Conservation (phyloP, 1,140 invertebrate species). For the Drosophila leontia region DNA sequence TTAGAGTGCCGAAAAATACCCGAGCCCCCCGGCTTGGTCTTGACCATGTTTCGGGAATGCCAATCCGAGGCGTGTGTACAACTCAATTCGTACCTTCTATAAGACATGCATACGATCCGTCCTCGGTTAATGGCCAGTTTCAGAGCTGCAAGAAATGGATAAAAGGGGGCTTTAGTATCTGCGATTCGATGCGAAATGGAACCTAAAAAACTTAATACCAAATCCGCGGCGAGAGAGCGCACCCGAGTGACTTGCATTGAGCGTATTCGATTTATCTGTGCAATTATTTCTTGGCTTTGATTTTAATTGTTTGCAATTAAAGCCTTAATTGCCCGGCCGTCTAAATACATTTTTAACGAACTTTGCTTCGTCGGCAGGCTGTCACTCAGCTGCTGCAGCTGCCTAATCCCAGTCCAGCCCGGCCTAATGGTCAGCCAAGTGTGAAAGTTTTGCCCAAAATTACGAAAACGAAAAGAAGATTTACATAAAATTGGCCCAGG, state of each 20-base stretch:
- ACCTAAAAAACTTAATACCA: background rate
- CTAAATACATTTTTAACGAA: slow-evolving; percentile 72
- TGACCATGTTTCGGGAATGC: slow-evolving; percentile 18
- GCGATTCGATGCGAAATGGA: slow-evolving; percentile 32
- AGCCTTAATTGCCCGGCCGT: slow-evolving; percentile 67
- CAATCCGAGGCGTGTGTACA: slow-evolving; percentile 32
- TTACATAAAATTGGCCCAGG: slow-evolving; percentile 20
- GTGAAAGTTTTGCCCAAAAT: slow-evolving; percentile 58
- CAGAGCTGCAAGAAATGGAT: slow-evolving; percentile 30
- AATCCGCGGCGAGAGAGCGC: slow-evolving; percentile 21
- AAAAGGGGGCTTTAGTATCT: slow-evolving; percentile 25
- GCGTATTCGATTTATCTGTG: slow-evolving; percentile 51
- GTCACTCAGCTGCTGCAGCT: slow-evolving; percentile 36
- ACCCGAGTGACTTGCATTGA: slow-evolving; percentile 51
- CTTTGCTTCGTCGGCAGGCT: slow-evolving; percentile 45
- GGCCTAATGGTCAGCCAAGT: slow-evolving; percentile 34
- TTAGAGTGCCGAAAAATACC: slow-evolving; percentile 19
- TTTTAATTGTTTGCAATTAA: slow-evolving; percentile 77
- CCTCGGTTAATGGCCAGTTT: slow-evolving; percentile 26
- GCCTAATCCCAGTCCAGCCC: slow-evolving; percentile 37
- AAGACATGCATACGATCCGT: slow-evolving; percentile 62
- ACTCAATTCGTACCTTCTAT: slow-evolving; percentile 70
- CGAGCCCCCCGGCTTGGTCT: slow-evolving; percentile 15
- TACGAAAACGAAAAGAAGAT: slow-evolving; percentile 1
- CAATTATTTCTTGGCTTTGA: slow-evolving; percentile 68